Evolutionary conservation across 2,888 invertebrate species (phyloP).

Genomic region (Coenonympha glycerion): DNA sequence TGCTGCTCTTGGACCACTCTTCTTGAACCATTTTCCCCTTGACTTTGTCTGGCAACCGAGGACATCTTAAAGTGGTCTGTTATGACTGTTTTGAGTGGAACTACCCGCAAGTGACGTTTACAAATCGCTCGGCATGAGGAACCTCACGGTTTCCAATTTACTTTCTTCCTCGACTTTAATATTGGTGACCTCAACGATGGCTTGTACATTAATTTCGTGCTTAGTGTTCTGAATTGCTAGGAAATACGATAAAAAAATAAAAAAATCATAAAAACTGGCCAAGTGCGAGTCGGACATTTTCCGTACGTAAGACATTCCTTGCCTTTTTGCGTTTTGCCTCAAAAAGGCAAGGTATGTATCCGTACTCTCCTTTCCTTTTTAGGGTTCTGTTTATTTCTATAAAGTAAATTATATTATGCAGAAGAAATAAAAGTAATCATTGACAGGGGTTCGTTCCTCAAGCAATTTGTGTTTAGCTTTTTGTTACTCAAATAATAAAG

Average conservation of each 20-base stretch:
- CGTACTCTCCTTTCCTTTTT: too few relatives aligned
- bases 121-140: conserved; percentile 54
- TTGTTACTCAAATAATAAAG: too few relatives aligned
- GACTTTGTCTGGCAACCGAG: conserved; percentile 22
- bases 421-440: too few relatives aligned
- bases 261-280: too few relatives aligned
- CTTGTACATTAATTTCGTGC: neutral
- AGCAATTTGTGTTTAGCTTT: too few relatives aligned
- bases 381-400: too few relatives aligned
- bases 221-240: neutral
- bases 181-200: conserved; percentile 46
- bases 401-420: too few relatives aligned
- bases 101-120: conserved; percentile 56
- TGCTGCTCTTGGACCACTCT: conserved; percentile 40
- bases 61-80: conserved; percentile 34
- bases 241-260: neutral
- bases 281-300: too few relatives aligned
- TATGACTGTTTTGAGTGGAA: conserved; percentile 32
- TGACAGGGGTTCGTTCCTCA: too few relatives aligned
- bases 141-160: conserved; percentile 64
- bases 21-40: conserved; percentile 19
- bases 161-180: conserved; percentile 54
- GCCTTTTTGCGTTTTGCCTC: too few relatives aligned
- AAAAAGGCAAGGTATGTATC: too few relatives aligned
- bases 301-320: too few relatives aligned